Conservation (phyloP, 2,797 vertebrate genomes). For the Sphaeramia orbicularis region DNA sequence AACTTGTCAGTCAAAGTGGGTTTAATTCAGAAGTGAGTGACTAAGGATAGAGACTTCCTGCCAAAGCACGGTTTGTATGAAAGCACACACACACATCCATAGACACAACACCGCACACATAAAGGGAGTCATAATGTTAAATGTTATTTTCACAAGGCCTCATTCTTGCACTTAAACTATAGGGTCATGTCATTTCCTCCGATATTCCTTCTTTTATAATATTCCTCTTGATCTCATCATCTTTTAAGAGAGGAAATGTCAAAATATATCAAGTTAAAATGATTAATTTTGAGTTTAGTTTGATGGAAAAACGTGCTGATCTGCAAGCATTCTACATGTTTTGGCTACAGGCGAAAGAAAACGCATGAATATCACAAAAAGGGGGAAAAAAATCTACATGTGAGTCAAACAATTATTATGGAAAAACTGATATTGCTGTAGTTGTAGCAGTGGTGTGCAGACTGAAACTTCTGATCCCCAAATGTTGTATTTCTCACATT, state of each 20-base stretch:
- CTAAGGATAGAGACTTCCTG: background rate
- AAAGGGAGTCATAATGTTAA: constrained; percentile 1
- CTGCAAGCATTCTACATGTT: no score
- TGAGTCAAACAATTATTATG: no score
- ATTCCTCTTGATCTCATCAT: no score
- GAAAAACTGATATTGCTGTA: no score
- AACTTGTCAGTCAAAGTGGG: constrained; percentile 29
- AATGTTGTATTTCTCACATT: no score
- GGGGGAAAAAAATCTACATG: no score
- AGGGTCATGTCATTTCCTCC: background rate
- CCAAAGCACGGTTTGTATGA: constrained; percentile 24
- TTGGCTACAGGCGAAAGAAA: no score
- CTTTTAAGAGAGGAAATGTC: background rate
- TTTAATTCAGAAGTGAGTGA: constrained; percentile 3
- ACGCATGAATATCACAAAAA: no score
- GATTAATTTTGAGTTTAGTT: background rate
- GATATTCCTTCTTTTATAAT: no score
- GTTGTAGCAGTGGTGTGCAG: no score
- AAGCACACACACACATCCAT: constrained; percentile 18
- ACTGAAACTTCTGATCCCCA: no score
- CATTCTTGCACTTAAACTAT: no score
- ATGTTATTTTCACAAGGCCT: background rate
- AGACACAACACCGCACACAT: background rate
- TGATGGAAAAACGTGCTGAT: background rate
- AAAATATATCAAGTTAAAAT: background rate